Base-by-base conservation (phyloP, 2,888 invertebrate species). In the Platycheirus albimanus region DNA sequence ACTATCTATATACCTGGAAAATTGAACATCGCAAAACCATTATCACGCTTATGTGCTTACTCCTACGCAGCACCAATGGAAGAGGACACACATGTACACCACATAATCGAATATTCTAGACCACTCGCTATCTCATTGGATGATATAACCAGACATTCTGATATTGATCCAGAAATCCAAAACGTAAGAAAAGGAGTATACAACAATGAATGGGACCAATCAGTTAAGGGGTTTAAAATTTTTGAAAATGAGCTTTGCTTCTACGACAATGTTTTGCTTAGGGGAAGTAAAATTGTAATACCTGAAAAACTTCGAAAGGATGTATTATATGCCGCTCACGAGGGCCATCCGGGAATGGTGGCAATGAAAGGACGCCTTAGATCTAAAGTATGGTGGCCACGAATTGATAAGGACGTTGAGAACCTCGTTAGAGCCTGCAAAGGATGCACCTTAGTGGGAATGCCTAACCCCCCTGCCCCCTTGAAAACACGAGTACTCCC, bases 311-410 rank as follows among this genome's bases (percentile, higher is more conserved):
- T 85, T 11, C 36, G 77, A 19, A 38, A 52, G 33, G 38, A 38
- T 15, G 85, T 86, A 0, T 54, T 88, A 54, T 56, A 71, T n/a
- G 74, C 86, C 13, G 87, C 86, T 2, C 88, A 88, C 66, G 86
- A 88, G 80, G 88, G 24, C 24, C 24, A 24, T 24, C 24, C 24
- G 24, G 24, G 24, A 24, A 24, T 24, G 3, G 24, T 87, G 0
- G 84, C 86, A 0, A 90, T 89, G 88, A 89, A 89, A 63, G 69
- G 70, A 3, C 67, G 88, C 11, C 58, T 89, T 1, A 51, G 89
- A 2, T 84, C 87, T 0, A 89, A 89, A 84, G 89, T 89, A 0
- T 89, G 88, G 88, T 89, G 89, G 88, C 87, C 88, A 5, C 86
- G 84, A 51, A 86, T 86, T 2, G 88, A 89, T 66, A 85, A 75